Conservation (phyloP, 2,797 vertebrate genomes). For the Rhinogobio ventralis region DNA sequence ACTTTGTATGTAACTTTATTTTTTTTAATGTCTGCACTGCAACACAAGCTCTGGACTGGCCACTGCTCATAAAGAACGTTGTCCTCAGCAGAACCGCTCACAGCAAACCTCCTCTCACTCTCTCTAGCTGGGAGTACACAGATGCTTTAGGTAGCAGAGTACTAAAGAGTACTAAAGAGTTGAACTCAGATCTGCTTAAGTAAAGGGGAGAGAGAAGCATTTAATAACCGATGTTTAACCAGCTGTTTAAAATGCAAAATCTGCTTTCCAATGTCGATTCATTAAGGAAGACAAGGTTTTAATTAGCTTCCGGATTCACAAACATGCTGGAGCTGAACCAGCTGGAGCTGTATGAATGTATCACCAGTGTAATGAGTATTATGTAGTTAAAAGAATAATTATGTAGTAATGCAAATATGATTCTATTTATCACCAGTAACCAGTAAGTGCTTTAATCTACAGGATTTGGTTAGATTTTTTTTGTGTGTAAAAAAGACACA, state of each 20-base stretch:
- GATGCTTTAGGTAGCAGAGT: background rate
- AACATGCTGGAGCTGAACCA: slow-evolving; percentile 68
- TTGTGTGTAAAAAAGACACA: background rate
- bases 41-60: background rate
- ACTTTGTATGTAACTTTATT: background rate
- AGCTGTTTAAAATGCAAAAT: slow-evolving; percentile 94
- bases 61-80: background rate
- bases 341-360: slow-evolving; percentile 9
- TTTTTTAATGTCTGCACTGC: background rate
- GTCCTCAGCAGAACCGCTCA: background rate
- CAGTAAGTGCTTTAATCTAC: background rate
- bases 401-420: background rate
- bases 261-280: slow-evolving; percentile 94
- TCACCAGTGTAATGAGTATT: slow-evolving; percentile 14
- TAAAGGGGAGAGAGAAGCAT: slow-evolving; percentile 86
- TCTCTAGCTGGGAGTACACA: background rate
- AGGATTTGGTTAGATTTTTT: background rate
- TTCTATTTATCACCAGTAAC: background rate
- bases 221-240: slow-evolving; percentile 90
- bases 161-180: background rate
- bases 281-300: slow-evolving; percentile 94
- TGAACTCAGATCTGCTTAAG: slow-evolving; percentile 79
- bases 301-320: slow-evolving; percentile 90
- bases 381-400: too few species aligned
- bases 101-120: background rate